These are phyloP conservation scores for Triplophysa siluroides DNA, from an alignment of 2,113 vertebrate genomes.

Conservation along the genomic window DNA sequence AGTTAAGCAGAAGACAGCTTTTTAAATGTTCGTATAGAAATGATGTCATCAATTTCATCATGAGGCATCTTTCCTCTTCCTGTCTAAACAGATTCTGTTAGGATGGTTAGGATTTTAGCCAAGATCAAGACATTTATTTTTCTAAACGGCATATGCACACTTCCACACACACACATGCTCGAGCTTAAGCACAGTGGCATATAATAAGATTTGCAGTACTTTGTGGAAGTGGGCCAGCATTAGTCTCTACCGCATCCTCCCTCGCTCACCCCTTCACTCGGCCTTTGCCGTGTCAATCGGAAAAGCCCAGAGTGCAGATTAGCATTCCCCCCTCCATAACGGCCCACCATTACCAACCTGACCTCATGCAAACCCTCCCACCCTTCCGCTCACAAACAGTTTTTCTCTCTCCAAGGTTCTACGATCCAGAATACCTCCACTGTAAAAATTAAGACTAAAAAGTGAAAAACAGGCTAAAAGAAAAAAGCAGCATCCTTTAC, in stretches of 20 bases:
- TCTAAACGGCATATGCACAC: neutral
- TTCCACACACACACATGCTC: neutral
- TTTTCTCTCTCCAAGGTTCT: neutral
- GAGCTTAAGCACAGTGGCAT: constrained; percentile 11
- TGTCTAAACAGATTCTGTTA: neutral
- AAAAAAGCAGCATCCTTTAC: constrained; percentile 15
- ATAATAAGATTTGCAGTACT: constrained; percentile 48
- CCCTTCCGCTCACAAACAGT: neutral
- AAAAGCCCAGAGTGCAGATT: constrained; percentile 65
- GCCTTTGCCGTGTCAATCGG: constrained; percentile 67
- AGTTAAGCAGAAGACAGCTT: too few species aligned
- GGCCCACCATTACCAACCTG: constrained; percentile 65
- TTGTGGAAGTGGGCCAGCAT: constrained; percentile 26
- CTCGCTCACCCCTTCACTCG: constrained; percentile 52
- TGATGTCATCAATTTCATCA: too few species aligned
- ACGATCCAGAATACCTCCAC: neutral
- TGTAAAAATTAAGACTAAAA: constrained; percentile 23
- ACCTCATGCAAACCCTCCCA: constrained; percentile 19
- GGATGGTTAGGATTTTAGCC: neutral
- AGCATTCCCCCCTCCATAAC: constrained; percentile 66
- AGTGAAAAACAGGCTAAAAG: neutral
- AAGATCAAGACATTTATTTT: constrained; percentile 12
- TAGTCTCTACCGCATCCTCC: constrained; percentile 10
- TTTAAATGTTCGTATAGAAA: too few species aligned
- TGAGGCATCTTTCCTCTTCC: neutral